phyloP scores from a whole-genome alignment of 2,113 vertebrate genomes.

The Pelecanoides urinatrix region DNA sequence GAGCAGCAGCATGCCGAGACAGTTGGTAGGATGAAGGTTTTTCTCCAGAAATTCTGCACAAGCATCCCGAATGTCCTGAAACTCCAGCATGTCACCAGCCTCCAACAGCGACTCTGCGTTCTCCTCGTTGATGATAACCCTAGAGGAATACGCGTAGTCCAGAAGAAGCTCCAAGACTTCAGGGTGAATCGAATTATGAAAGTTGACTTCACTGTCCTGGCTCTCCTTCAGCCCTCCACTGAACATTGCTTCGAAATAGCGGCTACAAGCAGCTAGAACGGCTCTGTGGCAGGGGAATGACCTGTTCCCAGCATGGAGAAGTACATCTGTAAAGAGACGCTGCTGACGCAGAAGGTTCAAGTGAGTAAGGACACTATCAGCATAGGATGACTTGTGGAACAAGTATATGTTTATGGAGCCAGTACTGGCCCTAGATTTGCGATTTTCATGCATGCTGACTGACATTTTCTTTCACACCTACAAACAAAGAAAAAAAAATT shows the following conservation, averaged over 20 bases:
- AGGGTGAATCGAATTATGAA: conserved; percentile 82
- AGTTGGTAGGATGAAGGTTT: conserved; percentile 83
- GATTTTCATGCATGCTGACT: conserved; percentile 83
- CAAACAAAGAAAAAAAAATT: conserved; percentile 43
- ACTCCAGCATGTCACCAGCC: conserved; percentile 82
- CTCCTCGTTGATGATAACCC: conserved; percentile 84
- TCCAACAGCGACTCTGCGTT: conserved; percentile 81
- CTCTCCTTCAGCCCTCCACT: conserved; percentile 82
- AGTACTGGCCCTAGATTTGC: conserved; percentile 82
- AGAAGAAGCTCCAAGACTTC: conserved; percentile 82
- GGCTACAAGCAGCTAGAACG: conserved; percentile 81
- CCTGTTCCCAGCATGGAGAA: conserved; percentile 80
- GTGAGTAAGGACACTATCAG: conserved; percentile 83
- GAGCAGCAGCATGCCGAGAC: conserved; percentile 81
- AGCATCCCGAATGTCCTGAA: conserved; percentile 82
- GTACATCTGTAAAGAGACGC: conserved; percentile 82
- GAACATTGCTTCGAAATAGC: conserved; percentile 86
- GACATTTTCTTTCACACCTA: conserved; percentile 83
- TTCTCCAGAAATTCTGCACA: conserved; percentile 85
- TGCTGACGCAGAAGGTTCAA: conserved; percentile 83
- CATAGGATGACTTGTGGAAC: conserved; percentile 85
- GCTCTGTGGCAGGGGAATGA: conserved; percentile 84
- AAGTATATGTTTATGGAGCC: conserved; percentile 85
- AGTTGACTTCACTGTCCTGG: conserved; percentile 83
- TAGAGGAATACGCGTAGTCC: conserved; percentile 82